phyloP scores from a whole-genome alignment of 2,797 vertebrate genomes.

The Pelodytes ibericus region DNA sequence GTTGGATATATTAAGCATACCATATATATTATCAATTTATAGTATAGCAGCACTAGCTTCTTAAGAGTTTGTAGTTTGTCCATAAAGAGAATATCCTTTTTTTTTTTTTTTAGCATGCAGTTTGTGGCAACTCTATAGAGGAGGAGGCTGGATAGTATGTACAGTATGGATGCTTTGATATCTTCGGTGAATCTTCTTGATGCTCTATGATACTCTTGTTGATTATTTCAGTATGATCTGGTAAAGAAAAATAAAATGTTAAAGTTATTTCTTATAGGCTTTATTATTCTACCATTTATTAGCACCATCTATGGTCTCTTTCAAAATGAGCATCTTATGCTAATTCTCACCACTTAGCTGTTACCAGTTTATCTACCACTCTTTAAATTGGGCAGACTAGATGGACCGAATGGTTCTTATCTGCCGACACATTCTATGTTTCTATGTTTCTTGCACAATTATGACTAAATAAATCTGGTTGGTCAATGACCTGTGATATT shows the following conservation, averaged over 20 bases:
- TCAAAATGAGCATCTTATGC: too few species aligned
- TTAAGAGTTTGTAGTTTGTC: slow-evolving; percentile 78
- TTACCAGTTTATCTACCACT: too few species aligned
- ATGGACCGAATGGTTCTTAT: too few species aligned
- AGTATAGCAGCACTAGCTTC: slow-evolving; percentile 83
- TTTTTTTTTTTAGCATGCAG: slow-evolving; percentile 90
- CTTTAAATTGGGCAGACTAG: too few species aligned
- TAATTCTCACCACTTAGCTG: too few species aligned
- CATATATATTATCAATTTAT: slow-evolving; percentile 84
- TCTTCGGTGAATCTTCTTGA: slow-evolving; percentile 84
- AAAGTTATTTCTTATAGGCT: too few species aligned
- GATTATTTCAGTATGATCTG: slow-evolving; percentile 99
- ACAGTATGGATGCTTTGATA: slow-evolving; percentile 92
- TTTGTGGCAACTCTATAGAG: slow-evolving; percentile 95
- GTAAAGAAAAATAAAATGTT: slow-evolving; percentile 66
- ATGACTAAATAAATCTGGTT: too few species aligned
- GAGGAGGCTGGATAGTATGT: slow-evolving; percentile 94
- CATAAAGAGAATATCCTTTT: slow-evolving; percentile 75
- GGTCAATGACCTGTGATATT: too few species aligned
- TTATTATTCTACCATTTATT: too few species aligned
- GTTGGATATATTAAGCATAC: slow-evolving; percentile 85
- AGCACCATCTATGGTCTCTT: too few species aligned
- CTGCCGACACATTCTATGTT: too few species aligned
- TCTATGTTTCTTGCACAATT: too few species aligned
- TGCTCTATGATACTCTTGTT: slow-evolving; percentile 83